Percentiles rank a stretch among this genome's conserved stretches.
Conservation (phyloP, 2,888 invertebrate genomes). For the Acanthosepion lycidas region DNA sequence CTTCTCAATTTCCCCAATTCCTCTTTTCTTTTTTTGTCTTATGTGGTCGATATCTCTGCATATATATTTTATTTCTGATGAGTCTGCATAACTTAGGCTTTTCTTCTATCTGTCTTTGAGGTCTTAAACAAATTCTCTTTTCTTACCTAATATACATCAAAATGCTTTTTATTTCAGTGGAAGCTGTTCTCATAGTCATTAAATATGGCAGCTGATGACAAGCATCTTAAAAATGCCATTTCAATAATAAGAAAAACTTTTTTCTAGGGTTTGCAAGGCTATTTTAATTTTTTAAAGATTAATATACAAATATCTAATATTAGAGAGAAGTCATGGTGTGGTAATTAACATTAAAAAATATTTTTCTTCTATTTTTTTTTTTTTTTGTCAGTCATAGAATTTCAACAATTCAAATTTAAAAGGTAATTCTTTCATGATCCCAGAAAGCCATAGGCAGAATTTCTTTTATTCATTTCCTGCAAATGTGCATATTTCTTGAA, state of each 20-base stretch:
- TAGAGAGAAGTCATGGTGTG: background rate
- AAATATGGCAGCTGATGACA: background rate
- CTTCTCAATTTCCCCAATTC: background rate
- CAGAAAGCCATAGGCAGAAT: background rate
- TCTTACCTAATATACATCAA: background rate
- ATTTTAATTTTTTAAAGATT: slow-evolving; percentile 23
- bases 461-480: background rate
- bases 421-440: background rate
- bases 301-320: background rate
- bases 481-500: background rate
- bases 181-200: background rate
- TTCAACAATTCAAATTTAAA: background rate
- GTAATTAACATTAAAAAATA: background rate
- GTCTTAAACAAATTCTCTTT: too few relatives aligned
- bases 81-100: background rate
- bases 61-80: background rate
- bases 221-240: slow-evolving; percentile 22
- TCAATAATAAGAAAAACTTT: background rate
- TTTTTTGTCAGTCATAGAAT: background rate
- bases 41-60: background rate
- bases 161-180: background rate
- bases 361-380: too few relatives aligned
- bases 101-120: background rate
- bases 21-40: background rate
- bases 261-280: background rate